Percentiles rank a stretch among this genome's conserved stretches.
Evolutionary conservation across 2,888 invertebrate genomes (phyloP).

Genomic region (Chrysodeixis includens): DNA sequence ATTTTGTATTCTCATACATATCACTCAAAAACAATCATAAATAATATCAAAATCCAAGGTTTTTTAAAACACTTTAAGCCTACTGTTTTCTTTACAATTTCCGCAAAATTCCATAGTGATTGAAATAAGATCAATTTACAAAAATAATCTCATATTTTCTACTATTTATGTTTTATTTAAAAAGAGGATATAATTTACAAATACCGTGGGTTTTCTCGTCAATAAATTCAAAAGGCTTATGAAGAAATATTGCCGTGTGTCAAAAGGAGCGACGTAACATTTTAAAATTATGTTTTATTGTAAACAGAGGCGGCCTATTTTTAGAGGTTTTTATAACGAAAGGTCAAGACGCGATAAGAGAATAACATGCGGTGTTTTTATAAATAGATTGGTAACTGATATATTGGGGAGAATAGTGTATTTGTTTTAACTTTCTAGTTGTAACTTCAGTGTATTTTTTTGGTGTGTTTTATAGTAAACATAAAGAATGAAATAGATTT

Average conservation of each 20-base stretch:
- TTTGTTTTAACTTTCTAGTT: too few relatives aligned
- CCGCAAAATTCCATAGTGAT: constrained; percentile 4
- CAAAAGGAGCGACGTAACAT: constrained; percentile 7
- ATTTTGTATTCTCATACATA: not conserved
- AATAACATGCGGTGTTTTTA: too few relatives aligned
- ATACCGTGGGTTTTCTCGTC: not conserved
- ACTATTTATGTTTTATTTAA: constrained; percentile 15
- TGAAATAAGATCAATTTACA: constrained; percentile 15
- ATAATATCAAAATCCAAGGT: not conserved
- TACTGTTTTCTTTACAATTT: not conserved
- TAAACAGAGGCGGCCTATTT: constrained; percentile 1
- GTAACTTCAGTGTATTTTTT: too few relatives aligned
- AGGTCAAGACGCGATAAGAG: not conserved
- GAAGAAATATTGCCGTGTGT: constrained; percentile 15
- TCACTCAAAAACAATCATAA: not conserved
- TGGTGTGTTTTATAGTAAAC: too few relatives aligned
- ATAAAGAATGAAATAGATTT: too few relatives aligned
- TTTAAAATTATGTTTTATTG: constrained; percentile 10
- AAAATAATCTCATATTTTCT: constrained; percentile 11
- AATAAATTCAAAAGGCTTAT: constrained; percentile 12
- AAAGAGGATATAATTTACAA: constrained; percentile 11
- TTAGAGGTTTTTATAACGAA: not conserved
- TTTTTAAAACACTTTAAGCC: not conserved
- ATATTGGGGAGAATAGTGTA: too few relatives aligned
- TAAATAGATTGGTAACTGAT: too few relatives aligned